Percentiles rank a stretch among this genome's conserved stretches.
Evolutionary conservation across 2,797 vertebrate species (phyloP).

Genomic region (Alectoris magna): DNA sequence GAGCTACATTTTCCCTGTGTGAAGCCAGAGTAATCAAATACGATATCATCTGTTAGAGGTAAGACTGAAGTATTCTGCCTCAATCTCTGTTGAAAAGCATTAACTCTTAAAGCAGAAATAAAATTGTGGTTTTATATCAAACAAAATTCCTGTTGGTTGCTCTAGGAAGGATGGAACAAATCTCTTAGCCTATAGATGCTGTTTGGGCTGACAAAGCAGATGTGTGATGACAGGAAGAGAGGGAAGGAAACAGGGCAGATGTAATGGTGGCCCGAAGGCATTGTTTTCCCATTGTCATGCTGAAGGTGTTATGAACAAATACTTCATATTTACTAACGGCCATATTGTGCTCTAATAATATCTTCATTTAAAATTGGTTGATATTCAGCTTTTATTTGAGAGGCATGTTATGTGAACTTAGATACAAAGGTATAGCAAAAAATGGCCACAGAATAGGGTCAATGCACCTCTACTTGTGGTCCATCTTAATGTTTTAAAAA

Average conservation of each 20-base stretch:
- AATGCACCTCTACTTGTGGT: background rate
- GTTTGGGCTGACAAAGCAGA: conserved; percentile 53
- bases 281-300: conserved; percentile 50
- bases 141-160: background rate
- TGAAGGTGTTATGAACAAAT: conserved; percentile 34
- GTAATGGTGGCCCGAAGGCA: conserved; percentile 59
- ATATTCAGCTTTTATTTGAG: background rate
- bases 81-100: background rate
- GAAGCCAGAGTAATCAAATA: background rate
- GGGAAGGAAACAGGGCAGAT: conserved; percentile 62
- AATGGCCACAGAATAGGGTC: background rate
- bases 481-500: background rate
- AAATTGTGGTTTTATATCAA: background rate
- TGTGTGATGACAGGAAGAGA: conserved; percentile 11
- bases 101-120: background rate
- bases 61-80: background rate
- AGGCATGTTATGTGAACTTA: background rate
- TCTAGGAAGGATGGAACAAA: background rate
- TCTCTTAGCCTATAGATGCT: background rate
- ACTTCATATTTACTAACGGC: conserved; percentile 62
- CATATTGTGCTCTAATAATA: conserved; percentile 16
- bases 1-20: background rate
- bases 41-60: background rate
- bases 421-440: background rate
- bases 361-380: background rate